Evolutionary conservation across 2,888 invertebrate species (phyloP), one percentile per base, ranked within the genome.

Genomic region (Polymixis flavicincta): DNA sequence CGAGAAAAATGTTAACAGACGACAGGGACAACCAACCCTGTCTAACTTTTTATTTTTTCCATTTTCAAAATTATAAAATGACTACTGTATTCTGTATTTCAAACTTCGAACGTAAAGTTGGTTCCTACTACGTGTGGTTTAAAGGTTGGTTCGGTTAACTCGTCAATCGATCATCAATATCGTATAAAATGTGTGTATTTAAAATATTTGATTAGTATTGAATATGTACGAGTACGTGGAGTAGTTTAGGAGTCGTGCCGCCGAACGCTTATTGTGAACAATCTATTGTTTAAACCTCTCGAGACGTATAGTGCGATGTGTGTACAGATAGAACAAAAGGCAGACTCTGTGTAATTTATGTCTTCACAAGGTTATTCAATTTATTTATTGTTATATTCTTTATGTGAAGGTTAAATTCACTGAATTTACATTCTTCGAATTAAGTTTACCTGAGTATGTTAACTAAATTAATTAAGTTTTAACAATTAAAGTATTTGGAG

Each of bases 261-360:
- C 68, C 71, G 78, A 80, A 78, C 74, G 80, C 71, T 82, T 82
- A 82, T 85, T 80, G 82, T 78, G 77, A 65, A 76, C 82, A 54
- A 78, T 79, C 74, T 82, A 85, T 87, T 87, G 87, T 87, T 80
- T 86, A 79, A 85, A 76, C 61, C 87, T 71, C 87, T 84, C 45
- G 80, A 80, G 80, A 77, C 77, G 50, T 69, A 71, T 65, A 63
- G 61, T 66, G 57, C 25, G n/a, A 28, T 68, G 67, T 72, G 54
- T 25, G 75, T 83, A 87, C 72, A 48, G 80, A 57, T 64, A 65
- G 74, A 60, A 83, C 32, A 87, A 71, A 74, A 84, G 11, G 7
- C 22, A 69, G 19, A 17, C 3, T 9, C 9, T 13, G 13, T 5
- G 32, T 14, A 19, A 6, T 64, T 45, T n/a, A 59, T 59, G 28